Evolutionary conservation across 2,113 vertebrate genomes (phyloP).

Genomic region (Carassius carassius): DNA sequence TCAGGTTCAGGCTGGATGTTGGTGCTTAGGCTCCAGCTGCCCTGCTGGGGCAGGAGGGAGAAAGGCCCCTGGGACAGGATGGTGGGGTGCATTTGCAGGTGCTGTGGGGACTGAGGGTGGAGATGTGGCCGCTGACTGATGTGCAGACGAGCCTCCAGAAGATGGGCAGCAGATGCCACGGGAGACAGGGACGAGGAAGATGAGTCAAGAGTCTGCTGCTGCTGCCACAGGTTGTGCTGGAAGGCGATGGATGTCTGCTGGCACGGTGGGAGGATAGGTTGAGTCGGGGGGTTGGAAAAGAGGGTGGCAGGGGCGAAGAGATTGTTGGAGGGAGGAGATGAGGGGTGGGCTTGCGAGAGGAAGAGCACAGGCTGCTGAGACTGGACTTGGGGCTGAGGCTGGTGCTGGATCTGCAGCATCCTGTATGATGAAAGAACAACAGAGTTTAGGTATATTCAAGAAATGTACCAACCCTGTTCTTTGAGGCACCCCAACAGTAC

Average conservation of each 20-base stretch:
- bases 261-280: slow-evolving; percentile 72
- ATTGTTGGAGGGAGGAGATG: slow-evolving; percentile 65
- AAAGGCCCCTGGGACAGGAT: slow-evolving; percentile 55
- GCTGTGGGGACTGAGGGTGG: slow-evolving; percentile 65
- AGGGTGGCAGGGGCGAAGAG: slow-evolving; percentile 68
- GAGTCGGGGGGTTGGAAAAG: slow-evolving; percentile 65
- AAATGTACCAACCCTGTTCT: neutral
- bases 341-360: slow-evolving; percentile 63
- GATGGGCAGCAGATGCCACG: slow-evolving; percentile 83
- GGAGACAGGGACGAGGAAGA: slow-evolving; percentile 78
- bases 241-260: slow-evolving; percentile 69
- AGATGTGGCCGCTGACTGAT: slow-evolving; percentile 76
- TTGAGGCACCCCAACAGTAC: neutral
- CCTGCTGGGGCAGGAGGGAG: slow-evolving; percentile 73
- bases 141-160: slow-evolving; percentile 85
- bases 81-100: slow-evolving; percentile 58
- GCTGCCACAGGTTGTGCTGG: slow-evolving; percentile 68
- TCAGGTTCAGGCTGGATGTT: slow-evolving; percentile 62
- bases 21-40: slow-evolving; percentile 77
- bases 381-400: slow-evolving; percentile 72
- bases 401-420: slow-evolving; percentile 92
- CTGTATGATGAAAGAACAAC: slow-evolving; percentile 66
- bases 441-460: neutral
- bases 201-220: slow-evolving; percentile 54
- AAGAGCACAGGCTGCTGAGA: slow-evolving; percentile 68